Base-by-base conservation (phyloP, 2,888 invertebrate species). In the Ypsolopha scabrella region DNA sequence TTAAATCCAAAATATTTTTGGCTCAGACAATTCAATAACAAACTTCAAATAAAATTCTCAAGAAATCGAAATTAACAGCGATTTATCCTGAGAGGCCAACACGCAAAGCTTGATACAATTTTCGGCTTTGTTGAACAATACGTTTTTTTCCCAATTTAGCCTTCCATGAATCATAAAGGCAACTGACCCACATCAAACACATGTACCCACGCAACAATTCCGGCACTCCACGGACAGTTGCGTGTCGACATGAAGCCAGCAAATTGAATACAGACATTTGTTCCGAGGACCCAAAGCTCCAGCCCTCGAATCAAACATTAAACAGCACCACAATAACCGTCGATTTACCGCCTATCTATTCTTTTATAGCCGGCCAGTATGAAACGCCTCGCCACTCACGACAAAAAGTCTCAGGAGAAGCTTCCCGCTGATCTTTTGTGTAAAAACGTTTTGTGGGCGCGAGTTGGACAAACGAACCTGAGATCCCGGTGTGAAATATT, bases 261-360 rank as follows among this genome's bases (percentile, higher is more conserved):
- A 76, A 80, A 80, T 83, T 83, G 77, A 80, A 82, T 75, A 72
- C 70, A 64, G 63, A 70, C 70, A 70, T 72, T 72, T 63, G 68
- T 68, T 75, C 68, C 68, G 71, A 70, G 67, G 65, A 70, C 65
- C 66, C 60, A 65, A 66, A 67, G 67, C 64, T 71, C 58, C 60
- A 61, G 70, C 73, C 77, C 73, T 75, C 72, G 68, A 75, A 80
- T 75, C 69, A 63, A 24, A 74, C 67, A 79, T 80, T 77, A 80
- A 80, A 82, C 73, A 75, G 71, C 67, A 61, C 71, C 73, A 85
- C 82, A 86, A 83, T 82, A 75, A 72, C 70, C 73, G 58, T 71
- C 78, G 72, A 85, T 85, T 85, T 82, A 82, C 82, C 81, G 83
- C 77, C 85, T 80, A 86, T 85, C 82, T 83, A 75, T 79, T 80